Conservation (phyloP, 2,113 vertebrate species). For the Nothoprocta pentlandii region DNA sequence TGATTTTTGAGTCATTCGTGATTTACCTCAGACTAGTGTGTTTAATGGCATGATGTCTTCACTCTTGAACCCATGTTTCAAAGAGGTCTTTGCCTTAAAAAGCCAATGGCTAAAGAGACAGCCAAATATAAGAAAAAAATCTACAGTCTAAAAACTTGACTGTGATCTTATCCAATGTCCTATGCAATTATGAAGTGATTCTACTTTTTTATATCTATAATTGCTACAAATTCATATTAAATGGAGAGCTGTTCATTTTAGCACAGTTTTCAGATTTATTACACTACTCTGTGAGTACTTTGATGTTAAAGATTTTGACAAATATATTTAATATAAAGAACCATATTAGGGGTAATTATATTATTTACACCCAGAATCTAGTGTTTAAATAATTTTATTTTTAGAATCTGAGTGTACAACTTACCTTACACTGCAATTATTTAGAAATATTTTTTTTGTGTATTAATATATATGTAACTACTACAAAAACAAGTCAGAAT, state of each 20-base stretch:
- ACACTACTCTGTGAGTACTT: background rate
- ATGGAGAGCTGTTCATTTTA: slow-evolving; percentile 28
- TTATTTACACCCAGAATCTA: background rate
- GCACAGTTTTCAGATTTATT: slow-evolving; percentile 20
- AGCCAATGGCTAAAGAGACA: background rate
- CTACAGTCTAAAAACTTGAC: background rate
- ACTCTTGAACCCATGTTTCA: background rate
- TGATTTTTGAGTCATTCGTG: slow-evolving; percentile 3
- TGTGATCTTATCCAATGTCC: background rate
- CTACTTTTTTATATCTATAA: slow-evolving; percentile 17
- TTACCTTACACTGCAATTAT: background rate
- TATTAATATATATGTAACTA: background rate
- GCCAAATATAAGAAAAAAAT: background rate
- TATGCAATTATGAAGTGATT: background rate
- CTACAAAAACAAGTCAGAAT: background rate
- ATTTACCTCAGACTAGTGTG: background rate
- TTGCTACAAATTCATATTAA: slow-evolving; percentile 41
- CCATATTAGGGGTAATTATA: slow-evolving; percentile 12
- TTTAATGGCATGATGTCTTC: background rate
- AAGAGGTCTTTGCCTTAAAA: background rate
- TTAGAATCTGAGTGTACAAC: background rate
- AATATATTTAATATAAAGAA: slow-evolving; percentile 10
- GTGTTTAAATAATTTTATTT: background rate
- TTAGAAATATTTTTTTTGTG: background rate
- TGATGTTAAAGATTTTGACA: slow-evolving; percentile 44